A percentile compares a stretch with the other conserved stretches of the same genome.
Conservation (phyloP, 2,888 invertebrate species). For the Sycophila texana region DNA sequence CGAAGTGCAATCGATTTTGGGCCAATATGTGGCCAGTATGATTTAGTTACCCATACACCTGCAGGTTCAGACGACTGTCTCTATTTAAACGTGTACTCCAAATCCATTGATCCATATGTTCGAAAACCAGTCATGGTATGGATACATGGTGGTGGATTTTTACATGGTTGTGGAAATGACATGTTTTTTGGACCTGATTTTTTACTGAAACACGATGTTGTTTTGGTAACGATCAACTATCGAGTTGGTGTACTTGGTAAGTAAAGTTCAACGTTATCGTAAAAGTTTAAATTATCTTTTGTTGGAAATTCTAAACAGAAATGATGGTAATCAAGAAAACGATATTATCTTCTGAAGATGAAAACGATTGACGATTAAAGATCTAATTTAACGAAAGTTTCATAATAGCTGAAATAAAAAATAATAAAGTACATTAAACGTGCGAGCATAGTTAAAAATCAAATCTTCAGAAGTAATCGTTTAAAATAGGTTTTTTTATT, state of each 20-base stretch:
- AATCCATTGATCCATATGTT: conserved; percentile 28
- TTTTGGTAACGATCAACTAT: conserved; percentile 68
- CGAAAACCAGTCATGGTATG: conserved; percentile 65
- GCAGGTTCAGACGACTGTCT: conserved; percentile 53
- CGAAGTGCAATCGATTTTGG: conserved; percentile 50
- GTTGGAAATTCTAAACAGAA: too few relatives aligned
- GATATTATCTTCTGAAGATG: too few relatives aligned
- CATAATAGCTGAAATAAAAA: too few relatives aligned
- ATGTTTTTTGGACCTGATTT: conserved; percentile 64
- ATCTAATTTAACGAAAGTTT: too few relatives aligned
- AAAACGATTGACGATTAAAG: too few relatives aligned
- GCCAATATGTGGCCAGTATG: conserved; percentile 43
- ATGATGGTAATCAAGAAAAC: too few relatives aligned
- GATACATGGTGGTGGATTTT: conserved; percentile 67
- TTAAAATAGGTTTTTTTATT: too few relatives aligned
- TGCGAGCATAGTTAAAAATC: too few relatives aligned
- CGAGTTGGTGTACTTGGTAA: conserved; percentile 65
- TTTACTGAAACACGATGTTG: conserved; percentile 62
- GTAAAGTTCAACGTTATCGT: neutral
- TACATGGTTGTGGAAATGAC: conserved; percentile 60
- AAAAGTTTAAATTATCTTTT: too few relatives aligned
- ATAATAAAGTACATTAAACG: too few relatives aligned
- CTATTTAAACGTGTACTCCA: conserved; percentile 52
- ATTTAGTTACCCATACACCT: conserved; percentile 23
- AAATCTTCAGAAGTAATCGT: too few relatives aligned